Base-by-base conservation (phyloP, 1,140 invertebrate species). In the Leptinotarsa texana region DNA sequence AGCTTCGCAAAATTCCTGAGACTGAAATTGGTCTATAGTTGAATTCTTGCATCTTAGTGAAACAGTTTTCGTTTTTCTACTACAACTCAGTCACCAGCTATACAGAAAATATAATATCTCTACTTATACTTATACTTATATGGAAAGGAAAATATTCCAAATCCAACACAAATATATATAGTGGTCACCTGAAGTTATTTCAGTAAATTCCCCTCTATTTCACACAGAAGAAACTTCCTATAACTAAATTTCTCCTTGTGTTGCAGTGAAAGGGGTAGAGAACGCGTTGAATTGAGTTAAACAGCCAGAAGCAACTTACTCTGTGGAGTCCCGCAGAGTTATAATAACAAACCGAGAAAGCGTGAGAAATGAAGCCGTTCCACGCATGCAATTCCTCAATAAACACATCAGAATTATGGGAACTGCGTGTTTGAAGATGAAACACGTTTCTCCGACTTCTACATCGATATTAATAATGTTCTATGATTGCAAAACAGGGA, bases 331-430 rank as follows among this genome's bases (percentile, higher is more conserved):
- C 74, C 73, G 65, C 76, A 62, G 57, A 74, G 57, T 75, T 67
- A 63, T 75, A 78, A 75, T 78, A 78, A 78, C 77, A 75, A 75
- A 65, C 74, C 42, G 51, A 66, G 74, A 74, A 71, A 74, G 77
- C 77, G 77, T 78, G 77, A 78, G 77, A 78, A 78, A 78, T 78
- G 74, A 78, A 78, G 77, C 72, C 74, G 71, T 78, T 78, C 61
- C 62, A 62, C 73, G 71, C 77, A 78, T 78, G 77, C 77, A 74
- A 78, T 75, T 65, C 48, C 22, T 13, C 69, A 24, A 71, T 71
- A 71, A 71, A 71, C 51, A 71, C 22, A 24, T 71, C 69, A 62
- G 51, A 57, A 71, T 71, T 71, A 68, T 68, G 66, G 66, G 66
- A 68, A 68, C 66, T 68, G 66, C 66, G 66, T 68, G 66, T 68